A percentile compares a stretch with the other conserved stretches of the same genome.
phyloP scores from a whole-genome alignment of 2,797 vertebrate species.

The Sebastiscus albofasciatus region DNA sequence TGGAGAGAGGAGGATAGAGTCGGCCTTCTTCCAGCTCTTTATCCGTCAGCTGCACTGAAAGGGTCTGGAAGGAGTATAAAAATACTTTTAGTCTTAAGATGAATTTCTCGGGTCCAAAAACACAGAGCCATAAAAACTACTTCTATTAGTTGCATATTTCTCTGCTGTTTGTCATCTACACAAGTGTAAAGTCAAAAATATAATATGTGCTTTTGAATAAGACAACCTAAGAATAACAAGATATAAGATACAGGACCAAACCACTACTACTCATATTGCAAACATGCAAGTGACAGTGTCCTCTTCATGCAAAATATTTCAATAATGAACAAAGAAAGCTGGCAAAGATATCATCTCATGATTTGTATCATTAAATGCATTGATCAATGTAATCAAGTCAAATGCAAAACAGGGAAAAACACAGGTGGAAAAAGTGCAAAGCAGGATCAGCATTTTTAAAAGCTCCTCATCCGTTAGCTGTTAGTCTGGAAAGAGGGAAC shows the following conservation, averaged over 20 bases:
- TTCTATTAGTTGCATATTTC: neutral
- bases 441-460: constrained; percentile 49
- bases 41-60: constrained; percentile 89
- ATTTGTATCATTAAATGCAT: neutral
- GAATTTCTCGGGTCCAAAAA: neutral
- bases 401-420: constrained; percentile 16
- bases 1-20: constrained; percentile 93
- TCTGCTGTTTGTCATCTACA: neutral
- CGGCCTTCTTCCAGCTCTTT: constrained; percentile 90
- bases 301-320: neutral
- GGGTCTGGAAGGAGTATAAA: constrained; percentile 76
- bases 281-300: neutral
- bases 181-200: neutral
- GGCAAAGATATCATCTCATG: neutral
- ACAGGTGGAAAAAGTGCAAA: constrained; percentile 30
- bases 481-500: constrained; percentile 57
- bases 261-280: neutral
- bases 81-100: constrained; percentile 6
- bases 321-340: neutral
- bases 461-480: constrained; percentile 51
- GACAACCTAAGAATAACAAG: neutral
- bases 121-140: neutral
- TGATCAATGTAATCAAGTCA: constrained; percentile 9
- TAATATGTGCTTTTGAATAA: neutral
- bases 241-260: neutral